These are phyloP conservation scores for Chiloscyllium plagiosum DNA, from an alignment of 2,113 vertebrate genomes.

Conservation along the genomic window DNA sequence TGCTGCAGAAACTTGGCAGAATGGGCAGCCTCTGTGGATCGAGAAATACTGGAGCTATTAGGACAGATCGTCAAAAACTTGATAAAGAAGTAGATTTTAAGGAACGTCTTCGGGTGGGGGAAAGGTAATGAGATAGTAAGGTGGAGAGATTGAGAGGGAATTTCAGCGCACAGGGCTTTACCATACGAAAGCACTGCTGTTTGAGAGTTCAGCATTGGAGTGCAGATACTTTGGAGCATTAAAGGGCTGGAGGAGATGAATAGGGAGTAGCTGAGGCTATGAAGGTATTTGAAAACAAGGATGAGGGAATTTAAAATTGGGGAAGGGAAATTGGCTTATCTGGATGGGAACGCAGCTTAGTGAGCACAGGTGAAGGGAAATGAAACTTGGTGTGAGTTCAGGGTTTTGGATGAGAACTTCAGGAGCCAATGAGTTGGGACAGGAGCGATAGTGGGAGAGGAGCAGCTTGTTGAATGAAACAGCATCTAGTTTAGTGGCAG, in stretches of 20 bases:
- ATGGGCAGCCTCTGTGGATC: too few relatives aligned
- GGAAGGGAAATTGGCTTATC: not conserved
- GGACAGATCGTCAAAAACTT: not conserved
- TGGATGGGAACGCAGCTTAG: not conserved
- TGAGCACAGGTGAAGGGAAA: not conserved
- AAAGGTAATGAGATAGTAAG: not conserved
- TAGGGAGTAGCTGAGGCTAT: not conserved
- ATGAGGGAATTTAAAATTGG: not conserved
- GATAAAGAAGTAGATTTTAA: not conserved
- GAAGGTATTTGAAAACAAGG: not conserved
- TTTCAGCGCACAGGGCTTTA: not conserved
- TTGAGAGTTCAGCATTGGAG: not conserved
- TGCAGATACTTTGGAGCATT: not conserved
- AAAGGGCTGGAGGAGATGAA: not conserved
- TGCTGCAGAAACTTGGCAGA: too few relatives aligned
- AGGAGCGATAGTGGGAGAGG: too few relatives aligned
- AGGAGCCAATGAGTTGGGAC: not conserved
- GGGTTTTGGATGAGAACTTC: not conserved
- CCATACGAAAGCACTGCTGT: not conserved
- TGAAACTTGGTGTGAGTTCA: not conserved
- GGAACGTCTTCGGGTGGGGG: not conserved
- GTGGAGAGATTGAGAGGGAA: not conserved
- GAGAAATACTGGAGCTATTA: not conserved
- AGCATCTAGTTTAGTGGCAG: too few relatives aligned
- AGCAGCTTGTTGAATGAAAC: too few relatives aligned